Evolutionary conservation across 2,113 vertebrate genomes (phyloP), one percentile per base, ranked within the genome.

Genomic region (Collichthys lucidus): DNA sequence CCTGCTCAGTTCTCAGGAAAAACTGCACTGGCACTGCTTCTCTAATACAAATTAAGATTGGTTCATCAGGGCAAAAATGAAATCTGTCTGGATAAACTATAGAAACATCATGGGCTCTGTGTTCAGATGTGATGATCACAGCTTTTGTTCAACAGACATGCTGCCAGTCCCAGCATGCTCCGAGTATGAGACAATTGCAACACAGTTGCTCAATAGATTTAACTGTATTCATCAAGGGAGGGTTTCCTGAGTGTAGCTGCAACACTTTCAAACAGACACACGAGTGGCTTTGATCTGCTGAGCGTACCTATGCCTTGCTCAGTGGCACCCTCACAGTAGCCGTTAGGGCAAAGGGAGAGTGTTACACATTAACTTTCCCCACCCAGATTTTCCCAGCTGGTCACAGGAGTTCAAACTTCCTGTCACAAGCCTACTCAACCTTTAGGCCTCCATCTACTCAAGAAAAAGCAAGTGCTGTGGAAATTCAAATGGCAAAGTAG

Each of bases 161-260:
- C 78, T 92, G 77, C 93, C 87, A 92, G 94, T 92, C 92, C 68
- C 80, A 82, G 91, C 93, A 91, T 71, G 94, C 83, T 91, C 70
- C 4, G 61, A 80, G 64, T 79, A 79, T 81, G 80, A 90, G 66
- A 83, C 24, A 22, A 79, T 94, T 95, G 89, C 93, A 89, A 94
- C 91, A 92, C 19, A 46, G 82, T 95, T 94, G 90, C 92, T 91
- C 90, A 93, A 94, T 90, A 74, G 1, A 82, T 88, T 77, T 53
- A 22, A 74, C 62, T 78, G 67, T 77, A 88, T 88, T 90, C 82
- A 86, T 64, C 67, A 79, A 87, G 60, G 80, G 72, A 86, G 79
- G 73, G 60, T 81, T 74, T 91, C 26, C 47, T 61, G 44, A 56
- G 52, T 3, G 1, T 66, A 80, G 24, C 46, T 11, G 72, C 68